Evolutionary conservation across 2,113 vertebrate genomes (phyloP).

Genomic region (Nymphicus hollandicus): DNA sequence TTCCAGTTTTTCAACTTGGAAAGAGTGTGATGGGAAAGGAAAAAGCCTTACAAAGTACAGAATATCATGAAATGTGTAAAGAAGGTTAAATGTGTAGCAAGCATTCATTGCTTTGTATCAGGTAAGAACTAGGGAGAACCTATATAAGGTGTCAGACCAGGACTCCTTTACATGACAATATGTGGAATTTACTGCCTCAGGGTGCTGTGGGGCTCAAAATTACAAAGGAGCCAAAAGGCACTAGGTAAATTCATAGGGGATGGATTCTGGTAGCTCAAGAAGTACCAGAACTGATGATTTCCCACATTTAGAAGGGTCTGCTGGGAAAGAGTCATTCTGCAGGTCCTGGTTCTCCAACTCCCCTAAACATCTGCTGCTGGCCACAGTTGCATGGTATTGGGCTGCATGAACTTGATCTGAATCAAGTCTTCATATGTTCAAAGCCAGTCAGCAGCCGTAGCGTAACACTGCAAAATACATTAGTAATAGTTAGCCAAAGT

Average conservation of each 20-base stretch:
- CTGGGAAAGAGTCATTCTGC: not conserved
- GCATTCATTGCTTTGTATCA: not conserved
- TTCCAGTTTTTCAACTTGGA: not conserved
- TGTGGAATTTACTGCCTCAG: not conserved
- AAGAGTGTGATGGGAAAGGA: not conserved
- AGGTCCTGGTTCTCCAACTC: not conserved
- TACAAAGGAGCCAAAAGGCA: not conserved
- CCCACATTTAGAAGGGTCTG: not conserved
- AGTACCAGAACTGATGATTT: not conserved
- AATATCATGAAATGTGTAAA: not conserved
- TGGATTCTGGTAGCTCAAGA: not conserved
- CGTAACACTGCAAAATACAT: not conserved
- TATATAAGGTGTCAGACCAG: not conserved
- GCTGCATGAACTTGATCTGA: not conserved
- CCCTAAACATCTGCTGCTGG: not conserved
- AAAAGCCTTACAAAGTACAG: not conserved
- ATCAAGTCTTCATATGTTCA: not conserved
- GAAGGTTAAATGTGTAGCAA: not conserved
- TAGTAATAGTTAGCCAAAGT: not conserved
- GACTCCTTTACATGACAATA: not conserved
- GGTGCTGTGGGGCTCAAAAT: not conserved
- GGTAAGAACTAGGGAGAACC: not conserved
- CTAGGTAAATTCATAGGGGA: not conserved
- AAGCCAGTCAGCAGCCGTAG: not conserved
- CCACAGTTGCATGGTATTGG: accelerated